Evolutionary conservation across 2,113 vertebrate species (phyloP).

Genomic region (Blennius ocellaris): DNA sequence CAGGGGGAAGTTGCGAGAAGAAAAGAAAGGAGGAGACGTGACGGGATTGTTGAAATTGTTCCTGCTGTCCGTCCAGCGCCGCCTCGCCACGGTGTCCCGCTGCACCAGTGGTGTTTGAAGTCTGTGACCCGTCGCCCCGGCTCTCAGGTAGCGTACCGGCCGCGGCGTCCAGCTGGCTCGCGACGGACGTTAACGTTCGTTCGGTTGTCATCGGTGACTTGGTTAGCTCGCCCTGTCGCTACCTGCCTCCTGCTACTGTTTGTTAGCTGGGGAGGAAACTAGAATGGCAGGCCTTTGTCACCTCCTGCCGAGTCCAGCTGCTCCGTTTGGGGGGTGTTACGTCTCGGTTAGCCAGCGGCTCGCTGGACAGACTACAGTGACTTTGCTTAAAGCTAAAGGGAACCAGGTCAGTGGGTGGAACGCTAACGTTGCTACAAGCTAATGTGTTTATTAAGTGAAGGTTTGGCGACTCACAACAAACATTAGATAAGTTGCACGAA

Average conservation of each 20-base stretch:
- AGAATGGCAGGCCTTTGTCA: slow-evolving; percentile 37
- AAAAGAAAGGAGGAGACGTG: slow-evolving; percentile 84
- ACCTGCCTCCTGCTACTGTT: slow-evolving; percentile 50
- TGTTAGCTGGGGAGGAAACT: slow-evolving; percentile 2
- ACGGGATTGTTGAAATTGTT: slow-evolving; percentile 78
- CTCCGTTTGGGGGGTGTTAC: neutral
- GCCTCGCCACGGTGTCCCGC: slow-evolving; percentile 30
- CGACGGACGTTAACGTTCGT: slow-evolving; percentile 48
- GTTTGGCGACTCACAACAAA: slow-evolving; percentile 15
- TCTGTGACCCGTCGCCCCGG: slow-evolving; percentile 51
- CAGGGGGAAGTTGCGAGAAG: slow-evolving; percentile 85
- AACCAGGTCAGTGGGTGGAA: slow-evolving; percentile 55
- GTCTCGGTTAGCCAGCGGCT: neutral
- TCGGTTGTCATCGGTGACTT: slow-evolving; percentile 32
- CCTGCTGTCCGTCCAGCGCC: slow-evolving; percentile 38
- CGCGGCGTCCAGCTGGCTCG: slow-evolving; percentile 49
- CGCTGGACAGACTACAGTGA: neutral
- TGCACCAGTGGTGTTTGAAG: slow-evolving; percentile 47
- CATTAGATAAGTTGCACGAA: neutral
- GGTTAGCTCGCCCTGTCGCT: slow-evolving; percentile 44
- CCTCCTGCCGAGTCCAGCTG: neutral
- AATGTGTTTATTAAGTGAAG: slow-evolving; percentile 29
- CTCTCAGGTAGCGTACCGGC: slow-evolving; percentile 71
- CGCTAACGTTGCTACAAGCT: slow-evolving; percentile 58
- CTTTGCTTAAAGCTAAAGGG: slow-evolving; percentile 28